These are phyloP conservation scores for Drosophila bocki DNA, from an alignment of 1,140 invertebrate species.

Conservation along the genomic window DNA sequence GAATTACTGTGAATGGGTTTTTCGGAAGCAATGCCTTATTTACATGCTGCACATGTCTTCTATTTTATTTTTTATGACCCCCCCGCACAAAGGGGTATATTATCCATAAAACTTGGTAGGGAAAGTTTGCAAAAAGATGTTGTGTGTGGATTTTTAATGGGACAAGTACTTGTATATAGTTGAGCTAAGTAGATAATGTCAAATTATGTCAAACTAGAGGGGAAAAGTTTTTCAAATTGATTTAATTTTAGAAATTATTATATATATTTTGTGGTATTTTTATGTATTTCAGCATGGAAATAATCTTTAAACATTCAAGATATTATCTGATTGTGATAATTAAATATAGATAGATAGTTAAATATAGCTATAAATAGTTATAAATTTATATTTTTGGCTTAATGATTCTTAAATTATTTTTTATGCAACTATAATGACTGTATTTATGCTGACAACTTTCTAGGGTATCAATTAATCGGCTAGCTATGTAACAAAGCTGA, in stretches of 20 bases:
- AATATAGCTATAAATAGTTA: too few relatives aligned
- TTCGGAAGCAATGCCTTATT: constrained; percentile 49
- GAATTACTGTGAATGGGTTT: constrained; percentile 54
- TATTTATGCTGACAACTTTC: background rate
- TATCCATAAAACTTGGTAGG: constrained; percentile 16
- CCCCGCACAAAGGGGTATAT: constrained; percentile 13
- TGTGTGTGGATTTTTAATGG: constrained; percentile 16
- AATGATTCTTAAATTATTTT: too few relatives aligned
- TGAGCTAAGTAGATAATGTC: background rate
- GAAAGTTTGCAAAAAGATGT: constrained; percentile 18
- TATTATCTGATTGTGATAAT: background rate
- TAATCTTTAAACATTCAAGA: background rate
- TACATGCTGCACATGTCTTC: constrained; percentile 56
- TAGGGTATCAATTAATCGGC: constrained; percentile 24
- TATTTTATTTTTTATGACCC: constrained; percentile 21
- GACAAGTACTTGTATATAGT: background rate
- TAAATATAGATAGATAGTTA: too few relatives aligned
- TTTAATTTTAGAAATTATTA: too few relatives aligned
- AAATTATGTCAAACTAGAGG: background rate
- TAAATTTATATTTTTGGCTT: too few relatives aligned
- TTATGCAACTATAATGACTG: background rate
- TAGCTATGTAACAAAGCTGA: constrained; percentile 8
- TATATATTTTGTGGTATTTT: too few relatives aligned
- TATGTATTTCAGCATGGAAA: too few relatives aligned
- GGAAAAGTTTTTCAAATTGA: background rate